A percentile compares a stretch with the other conserved stretches of the same genome.
Evolutionary conservation across 2,113 vertebrate species (phyloP).

Genomic region (Cnemophilus loriae): DNA sequence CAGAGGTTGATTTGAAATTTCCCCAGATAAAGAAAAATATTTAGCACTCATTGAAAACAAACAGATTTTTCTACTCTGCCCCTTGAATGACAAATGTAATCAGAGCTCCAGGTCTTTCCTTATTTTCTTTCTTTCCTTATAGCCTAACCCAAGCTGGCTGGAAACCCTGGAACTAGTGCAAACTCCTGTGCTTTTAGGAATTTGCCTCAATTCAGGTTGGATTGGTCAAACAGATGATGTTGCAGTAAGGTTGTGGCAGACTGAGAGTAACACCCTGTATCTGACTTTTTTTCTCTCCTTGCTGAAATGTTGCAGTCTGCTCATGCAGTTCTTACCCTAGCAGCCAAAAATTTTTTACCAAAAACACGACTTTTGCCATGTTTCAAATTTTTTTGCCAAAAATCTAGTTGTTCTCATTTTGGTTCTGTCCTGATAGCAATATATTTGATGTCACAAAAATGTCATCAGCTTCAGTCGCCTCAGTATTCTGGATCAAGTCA

Average conservation of each 20-base stretch:
- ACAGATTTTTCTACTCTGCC: not conserved
- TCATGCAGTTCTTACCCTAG: not conserved
- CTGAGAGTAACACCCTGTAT: accelerated
- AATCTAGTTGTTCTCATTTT: not conserved
- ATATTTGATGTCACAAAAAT: not conserved
- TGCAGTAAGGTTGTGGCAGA: not conserved
- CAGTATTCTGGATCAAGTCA: not conserved
- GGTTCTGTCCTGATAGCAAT: not conserved
- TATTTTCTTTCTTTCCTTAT: not conserved
- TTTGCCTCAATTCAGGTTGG: not conserved
- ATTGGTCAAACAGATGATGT: not conserved
- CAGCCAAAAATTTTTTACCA: not conserved
- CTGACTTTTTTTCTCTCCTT: not conserved
- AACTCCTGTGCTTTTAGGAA: not conserved
- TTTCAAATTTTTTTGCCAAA: not conserved
- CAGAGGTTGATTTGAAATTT: not conserved
- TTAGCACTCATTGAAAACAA: not conserved
- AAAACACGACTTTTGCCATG: accelerated
- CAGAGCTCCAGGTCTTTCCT: not conserved
- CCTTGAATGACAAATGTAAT: not conserved
- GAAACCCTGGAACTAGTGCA: not conserved
- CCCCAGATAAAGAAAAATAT: not conserved
- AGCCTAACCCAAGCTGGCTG: not conserved
- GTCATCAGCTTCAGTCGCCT: not conserved
- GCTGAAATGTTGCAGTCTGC: not conserved